phyloP scores from a whole-genome alignment of 2,113 vertebrate species.

The Morone chrysops region DNA sequence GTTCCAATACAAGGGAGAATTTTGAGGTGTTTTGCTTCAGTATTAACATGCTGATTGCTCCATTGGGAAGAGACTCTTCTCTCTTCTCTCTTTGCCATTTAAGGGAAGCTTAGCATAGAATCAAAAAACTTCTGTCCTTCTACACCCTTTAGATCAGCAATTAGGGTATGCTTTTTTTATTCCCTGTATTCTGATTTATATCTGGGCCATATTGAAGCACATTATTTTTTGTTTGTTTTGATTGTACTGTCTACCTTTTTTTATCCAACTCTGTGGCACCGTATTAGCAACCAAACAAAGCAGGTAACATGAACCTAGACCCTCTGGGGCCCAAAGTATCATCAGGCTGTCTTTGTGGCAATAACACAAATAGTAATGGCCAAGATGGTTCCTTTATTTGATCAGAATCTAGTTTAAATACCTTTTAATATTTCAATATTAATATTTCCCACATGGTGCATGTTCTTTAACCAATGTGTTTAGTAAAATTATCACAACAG shows the following conservation, averaged over 20 bases:
- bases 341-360: background rate
- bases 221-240: conserved; percentile 24
- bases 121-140: conserved; percentile 33
- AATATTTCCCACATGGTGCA: background rate
- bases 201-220: background rate
- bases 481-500: background rate
- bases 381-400: background rate
- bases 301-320: background rate
- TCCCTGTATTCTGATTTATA: conserved; percentile 16
- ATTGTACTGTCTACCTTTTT: background rate
- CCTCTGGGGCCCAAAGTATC: background rate
- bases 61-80: conserved; percentile 35
- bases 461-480: background rate
- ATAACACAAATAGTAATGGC: background rate
- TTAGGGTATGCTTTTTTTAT: conserved; percentile 23
- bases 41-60: conserved; percentile 77
- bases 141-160: conserved; percentile 24
- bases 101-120: conserved; percentile 48
- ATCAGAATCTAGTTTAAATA: background rate
- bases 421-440: background rate
- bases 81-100: conserved; percentile 50
- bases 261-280: background rate
- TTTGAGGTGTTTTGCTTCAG: conserved; percentile 74
- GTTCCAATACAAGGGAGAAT: conserved; percentile 63
- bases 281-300: background rate